These are phyloP conservation scores for Psilopsiagon aurifrons DNA, from an alignment of 2,113 vertebrate species.

Conservation along the genomic window DNA sequence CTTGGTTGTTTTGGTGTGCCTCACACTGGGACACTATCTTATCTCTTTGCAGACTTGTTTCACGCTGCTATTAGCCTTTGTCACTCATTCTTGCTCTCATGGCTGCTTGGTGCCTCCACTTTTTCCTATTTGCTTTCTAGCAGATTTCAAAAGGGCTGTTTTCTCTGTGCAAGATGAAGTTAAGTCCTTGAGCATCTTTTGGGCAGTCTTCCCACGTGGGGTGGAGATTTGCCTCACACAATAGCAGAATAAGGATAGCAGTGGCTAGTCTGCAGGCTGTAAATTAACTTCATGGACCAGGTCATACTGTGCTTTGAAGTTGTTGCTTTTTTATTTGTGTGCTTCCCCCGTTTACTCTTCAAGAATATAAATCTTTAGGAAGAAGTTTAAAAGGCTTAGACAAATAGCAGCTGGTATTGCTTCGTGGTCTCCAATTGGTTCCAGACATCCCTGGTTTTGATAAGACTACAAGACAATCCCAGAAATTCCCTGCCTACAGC, in stretches of 20 bases:
- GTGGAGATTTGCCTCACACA: constrained; percentile 17
- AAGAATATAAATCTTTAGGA: constrained; percentile 48
- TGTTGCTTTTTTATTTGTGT: constrained; percentile 41
- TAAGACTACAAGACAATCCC: constrained; percentile 43
- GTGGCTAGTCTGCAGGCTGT: constrained; percentile 9
- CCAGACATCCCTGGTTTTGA: constrained; percentile 64
- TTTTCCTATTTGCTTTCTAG: background rate
- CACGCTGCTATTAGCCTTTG: background rate
- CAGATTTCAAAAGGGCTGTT: background rate
- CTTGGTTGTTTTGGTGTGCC: background rate
- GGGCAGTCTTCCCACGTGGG: background rate
- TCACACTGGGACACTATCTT: rapidly evolving
- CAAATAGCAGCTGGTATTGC: constrained; percentile 45
- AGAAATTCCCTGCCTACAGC: constrained; percentile 56
- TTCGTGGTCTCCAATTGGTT: constrained; percentile 56
- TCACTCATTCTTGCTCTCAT: background rate
- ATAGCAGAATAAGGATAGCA: constrained; percentile 10
- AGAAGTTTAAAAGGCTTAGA: constrained; percentile 55
- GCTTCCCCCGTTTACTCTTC: constrained; percentile 20
- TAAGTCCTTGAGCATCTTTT: background rate
- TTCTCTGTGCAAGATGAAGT: background rate
- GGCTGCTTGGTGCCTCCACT: background rate
- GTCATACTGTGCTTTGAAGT: constrained; percentile 12
- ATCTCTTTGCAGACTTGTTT: background rate
- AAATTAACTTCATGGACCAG: constrained; percentile 50